Conservation (phyloP, 2,888 invertebrate species). For the Aproaerema taeniolella region DNA sequence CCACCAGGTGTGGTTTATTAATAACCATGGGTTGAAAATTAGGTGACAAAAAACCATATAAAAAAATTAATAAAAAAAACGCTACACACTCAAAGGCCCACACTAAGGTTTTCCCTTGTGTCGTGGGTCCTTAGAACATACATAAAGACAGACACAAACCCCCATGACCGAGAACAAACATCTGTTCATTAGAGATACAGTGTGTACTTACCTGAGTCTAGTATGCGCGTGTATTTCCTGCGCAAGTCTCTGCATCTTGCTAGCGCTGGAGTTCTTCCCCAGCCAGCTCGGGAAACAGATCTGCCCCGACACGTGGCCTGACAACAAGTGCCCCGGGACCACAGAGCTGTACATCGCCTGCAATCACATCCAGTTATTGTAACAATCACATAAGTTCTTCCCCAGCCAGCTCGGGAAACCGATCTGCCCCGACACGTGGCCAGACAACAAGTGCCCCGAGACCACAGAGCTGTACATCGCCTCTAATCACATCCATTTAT, state of each 20-base stretch:
- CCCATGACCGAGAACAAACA: too few species aligned
- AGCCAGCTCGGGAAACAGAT: constrained; percentile 97
- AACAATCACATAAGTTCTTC: constrained; percentile 90
- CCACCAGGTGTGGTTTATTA: too few species aligned
- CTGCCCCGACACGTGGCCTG: constrained; percentile 86
- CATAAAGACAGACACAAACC: too few species aligned
- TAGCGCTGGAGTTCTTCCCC: constrained; percentile 93
- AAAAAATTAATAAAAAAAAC: too few species aligned
- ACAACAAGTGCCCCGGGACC: constrained; percentile 90
- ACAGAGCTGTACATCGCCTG: constrained; percentile 95
- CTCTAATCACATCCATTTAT: constrained; percentile 71
- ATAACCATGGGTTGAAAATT: too few species aligned
- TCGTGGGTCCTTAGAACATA: too few species aligned
- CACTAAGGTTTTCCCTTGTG: too few species aligned
- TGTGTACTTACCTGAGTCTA: constrained; percentile 81
- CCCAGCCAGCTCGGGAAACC: constrained; percentile 98
- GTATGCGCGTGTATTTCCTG: constrained; percentile 94
- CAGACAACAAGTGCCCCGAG: constrained; percentile 91
- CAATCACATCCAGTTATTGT: too few species aligned
- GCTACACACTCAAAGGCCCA: too few species aligned
- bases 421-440: constrained; percentile 86
- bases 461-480: constrained; percentile 94
- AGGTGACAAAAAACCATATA: too few species aligned
- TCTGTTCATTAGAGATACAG: too few species aligned
- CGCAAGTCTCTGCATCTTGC: constrained; percentile 88